These are phyloP conservation scores for Sarcophaga variegata DNA, from an alignment of 2,888 invertebrate species.

Conservation along the genomic window DNA sequence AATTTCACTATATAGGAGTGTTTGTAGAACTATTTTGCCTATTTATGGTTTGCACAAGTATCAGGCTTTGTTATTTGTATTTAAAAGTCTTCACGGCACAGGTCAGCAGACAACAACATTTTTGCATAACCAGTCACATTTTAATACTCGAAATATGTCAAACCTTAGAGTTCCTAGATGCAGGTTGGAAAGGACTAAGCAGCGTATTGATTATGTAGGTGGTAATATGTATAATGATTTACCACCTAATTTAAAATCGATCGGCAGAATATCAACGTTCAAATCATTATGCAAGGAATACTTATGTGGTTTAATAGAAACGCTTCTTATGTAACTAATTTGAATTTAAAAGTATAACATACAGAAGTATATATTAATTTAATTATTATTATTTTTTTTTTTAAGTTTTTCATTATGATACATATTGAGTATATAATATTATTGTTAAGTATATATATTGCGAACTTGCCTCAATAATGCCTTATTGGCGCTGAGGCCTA, in stretches of 20 bases:
- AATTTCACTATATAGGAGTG: not conserved
- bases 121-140: no score
- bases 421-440: no score
- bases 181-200: not conserved
- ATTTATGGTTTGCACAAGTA: conserved; percentile 4
- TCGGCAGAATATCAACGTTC: not conserved
- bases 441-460: no score
- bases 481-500: no score
- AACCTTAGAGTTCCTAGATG: not conserved
- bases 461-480: no score
- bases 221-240: not conserved
- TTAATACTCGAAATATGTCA: not conserved
- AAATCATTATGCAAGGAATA: not conserved
- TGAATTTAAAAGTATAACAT: no score
- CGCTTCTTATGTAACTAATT: no score
- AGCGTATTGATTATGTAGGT: not conserved
- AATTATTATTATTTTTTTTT: no score
- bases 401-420: no score
- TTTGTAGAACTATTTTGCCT: not conserved
- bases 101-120: not conserved
- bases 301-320: not conserved
- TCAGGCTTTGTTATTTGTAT: not conserved
- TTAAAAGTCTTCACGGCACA: not conserved
- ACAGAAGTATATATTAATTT: no score
- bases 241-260: not conserved